Evolutionary conservation across 2,888 invertebrate genomes (phyloP), one percentile per base, ranked within the genome.

Genomic region (Pedicia rivosa): DNA sequence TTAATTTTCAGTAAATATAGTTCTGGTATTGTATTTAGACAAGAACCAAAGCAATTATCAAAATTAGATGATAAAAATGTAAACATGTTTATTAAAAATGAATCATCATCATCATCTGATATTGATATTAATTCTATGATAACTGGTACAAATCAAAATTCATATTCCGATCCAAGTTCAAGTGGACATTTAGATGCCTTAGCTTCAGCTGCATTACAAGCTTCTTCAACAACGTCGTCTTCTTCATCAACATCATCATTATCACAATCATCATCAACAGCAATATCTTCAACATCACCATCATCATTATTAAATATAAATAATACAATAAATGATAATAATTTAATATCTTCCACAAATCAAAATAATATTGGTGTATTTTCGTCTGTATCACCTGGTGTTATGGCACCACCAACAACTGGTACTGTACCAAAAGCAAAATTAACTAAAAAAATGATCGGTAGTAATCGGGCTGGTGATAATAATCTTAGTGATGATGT

Each of bases 121-220:
- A 29, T 29, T 13, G 29, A 27, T 12, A 38, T 29, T 24, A 37
- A 35, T 31, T 20, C 28, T 25, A 42, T 41, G 6, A 27, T 9
- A 13, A 24, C 35, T 35, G 15, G 33, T 5, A 33, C 39, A 9
- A 6, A 30, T 9, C 31, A 20, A 27, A n/a, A n/a, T n/a, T n/a
- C n/a, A n/a, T n/a, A n/a, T n/a, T n/a, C n/a, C n/a, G n/a, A n/a
- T n/a, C n/a, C n/a, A n/a, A n/a, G n/a, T n/a, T n/a, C n/a, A n/a
- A n/a, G n/a, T n/a, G n/a, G n/a, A n/a, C n/a, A 42, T 16, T 50
- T 60, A 35, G 56, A 57, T 24, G 51, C 56, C 1, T 39, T 57
- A 1, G 59, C 58, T 10, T 57, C 58, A 28, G 58, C 59, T 26
- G 50, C 57, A 5, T 43, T 57, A 39, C 58, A 57, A 39, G 57